phyloP scores from a whole-genome alignment of 2,888 invertebrate species.

The Pseudococcus jackbeardsleyi region DNA sequence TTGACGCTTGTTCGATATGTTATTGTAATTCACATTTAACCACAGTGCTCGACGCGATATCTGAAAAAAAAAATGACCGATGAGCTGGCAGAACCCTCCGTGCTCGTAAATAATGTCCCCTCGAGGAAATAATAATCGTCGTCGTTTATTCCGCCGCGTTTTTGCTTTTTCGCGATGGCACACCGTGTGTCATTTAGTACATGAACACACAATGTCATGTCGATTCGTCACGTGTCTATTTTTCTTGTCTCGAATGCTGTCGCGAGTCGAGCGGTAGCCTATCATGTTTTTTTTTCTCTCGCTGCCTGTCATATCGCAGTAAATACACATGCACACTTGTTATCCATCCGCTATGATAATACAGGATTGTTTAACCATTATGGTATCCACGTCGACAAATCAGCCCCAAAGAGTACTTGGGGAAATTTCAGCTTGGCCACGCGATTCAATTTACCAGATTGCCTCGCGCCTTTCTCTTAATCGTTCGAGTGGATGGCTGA shows the following conservation, averaged over 20 bases:
- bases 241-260: background rate
- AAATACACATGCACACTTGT: background rate
- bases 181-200: slow-evolving; percentile 18
- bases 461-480: slow-evolving; percentile 41
- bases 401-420: background rate
- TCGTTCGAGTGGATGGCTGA: slow-evolving; percentile 10
- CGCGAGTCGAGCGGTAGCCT: too few species aligned
- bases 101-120: slow-evolving; percentile 19
- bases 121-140: slow-evolving; percentile 36
- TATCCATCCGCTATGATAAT: slow-evolving; percentile 16
- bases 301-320: background rate
- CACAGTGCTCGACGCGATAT: background rate
- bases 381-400: background rate
- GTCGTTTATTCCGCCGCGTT: background rate
- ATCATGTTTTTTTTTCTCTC: slow-evolving; percentile 17
- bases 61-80: background rate
- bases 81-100: slow-evolving; percentile 4
- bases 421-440: background rate
- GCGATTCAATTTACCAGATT: slow-evolving; percentile 47
- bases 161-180: background rate
- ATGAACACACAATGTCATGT: background rate
- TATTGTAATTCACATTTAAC: slow-evolving; percentile 26
- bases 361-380: slow-evolving; percentile 27
- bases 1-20: background rate
- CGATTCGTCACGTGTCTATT: slow-evolving; percentile 34